Evolutionary conservation across 2,888 invertebrate species (phyloP).

Genomic region (Scaptomyza tumidula): DNA sequence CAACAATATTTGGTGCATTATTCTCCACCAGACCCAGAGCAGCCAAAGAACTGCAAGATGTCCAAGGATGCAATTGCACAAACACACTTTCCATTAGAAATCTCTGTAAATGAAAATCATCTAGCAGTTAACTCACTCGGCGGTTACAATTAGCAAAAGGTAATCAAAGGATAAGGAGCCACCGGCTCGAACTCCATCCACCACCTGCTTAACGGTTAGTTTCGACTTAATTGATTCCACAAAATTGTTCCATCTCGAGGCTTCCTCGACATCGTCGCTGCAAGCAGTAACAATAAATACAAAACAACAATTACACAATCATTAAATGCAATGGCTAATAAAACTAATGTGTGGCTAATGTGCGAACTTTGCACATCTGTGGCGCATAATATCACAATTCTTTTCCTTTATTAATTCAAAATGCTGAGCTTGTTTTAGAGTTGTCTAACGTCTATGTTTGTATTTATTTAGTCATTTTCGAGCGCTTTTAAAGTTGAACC

Average conservation of each 20-base stretch:
- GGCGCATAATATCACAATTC: not conserved
- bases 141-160: constrained; percentile 90
- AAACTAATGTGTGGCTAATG: constrained; percentile 2
- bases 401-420: not conserved
- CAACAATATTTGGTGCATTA: constrained; percentile 92
- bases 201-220: constrained; percentile 92
- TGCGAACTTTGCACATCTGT: constrained; percentile 12
- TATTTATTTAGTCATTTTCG: too few relatives aligned
- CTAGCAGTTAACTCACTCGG: constrained; percentile 87
- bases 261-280: constrained; percentile 85
- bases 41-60: constrained; percentile 88
- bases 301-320: constrained; percentile 28
- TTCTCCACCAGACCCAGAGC: constrained; percentile 93
- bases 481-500: too few relatives aligned
- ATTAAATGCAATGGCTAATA: constrained; percentile 47
- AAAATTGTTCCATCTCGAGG: constrained; percentile 89
- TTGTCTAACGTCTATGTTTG: too few relatives aligned
- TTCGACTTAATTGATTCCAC: constrained; percentile 92
- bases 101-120: not conserved
- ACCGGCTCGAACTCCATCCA: constrained; percentile 90
- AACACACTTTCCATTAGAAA: constrained; percentile 7
- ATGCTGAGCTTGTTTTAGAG: too few relatives aligned
- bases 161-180: constrained; percentile 93
- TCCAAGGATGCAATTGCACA: constrained; percentile 2
- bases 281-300: constrained; percentile 38